Evolutionary conservation across 2,113 vertebrate species (phyloP), one percentile per base, ranked within the genome.

Genomic region (Uria lomvia): DNA sequence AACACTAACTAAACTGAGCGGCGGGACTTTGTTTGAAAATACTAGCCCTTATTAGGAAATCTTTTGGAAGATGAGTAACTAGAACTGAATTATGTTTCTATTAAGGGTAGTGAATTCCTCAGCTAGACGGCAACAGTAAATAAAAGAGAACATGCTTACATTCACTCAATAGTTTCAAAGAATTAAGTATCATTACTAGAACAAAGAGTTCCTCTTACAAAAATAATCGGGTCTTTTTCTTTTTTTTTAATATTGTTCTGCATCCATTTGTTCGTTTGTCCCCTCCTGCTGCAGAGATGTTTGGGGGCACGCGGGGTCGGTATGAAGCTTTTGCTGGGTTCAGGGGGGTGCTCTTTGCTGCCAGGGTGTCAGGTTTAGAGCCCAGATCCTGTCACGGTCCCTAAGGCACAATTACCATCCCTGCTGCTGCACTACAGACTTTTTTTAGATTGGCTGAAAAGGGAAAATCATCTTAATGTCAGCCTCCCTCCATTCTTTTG

Each of bases 41-140:
- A 95, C 86, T 89, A 96, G 73, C 82, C 98, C 98, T 98, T 98
- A 98, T 98, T 98, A 98, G 98, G 98, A 74, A 97, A 98, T 98
- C 97, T 98, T 94, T 73, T 92, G 92, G 97, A 97, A 97, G 96
- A 97, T 82, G 98, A 97, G 95, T 82, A 97, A 90, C 94, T 96
- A 92, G 89, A 90, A 95, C 65, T 66, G 84, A 97, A 92, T 76
- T 82, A 80, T 96, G 95, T 97, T 97, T 97, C 97, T 98, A 95
- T 97, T 97, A 95, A 94, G 95, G 96, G 97, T 73, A 97, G 93
- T 76, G 97, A 96, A 98, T 97, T 98, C 96, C 95, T 96, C 65
- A 63, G 94, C 42, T 63, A 72, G 97, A 97, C 88, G 16, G 97
- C 85, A 94, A 94, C 87, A 94, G 95, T 97, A 98, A 98, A 98